Conservation (phyloP, 2,113 vertebrate genomes). For the Osmerus mordax region DNA sequence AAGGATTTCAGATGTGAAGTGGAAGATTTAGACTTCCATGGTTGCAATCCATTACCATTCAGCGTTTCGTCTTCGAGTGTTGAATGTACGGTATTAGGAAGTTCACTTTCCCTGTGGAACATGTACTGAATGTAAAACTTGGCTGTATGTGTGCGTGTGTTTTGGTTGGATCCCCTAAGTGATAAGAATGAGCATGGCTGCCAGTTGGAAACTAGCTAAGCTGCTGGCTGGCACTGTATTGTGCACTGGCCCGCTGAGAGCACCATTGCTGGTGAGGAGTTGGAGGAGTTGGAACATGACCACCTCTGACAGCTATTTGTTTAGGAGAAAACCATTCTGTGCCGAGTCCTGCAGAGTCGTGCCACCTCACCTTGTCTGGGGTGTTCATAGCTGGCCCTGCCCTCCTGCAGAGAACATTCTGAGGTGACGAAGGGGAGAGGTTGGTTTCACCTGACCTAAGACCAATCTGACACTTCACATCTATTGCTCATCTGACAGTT, state of each 20-base stretch:
- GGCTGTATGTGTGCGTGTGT: not conserved
- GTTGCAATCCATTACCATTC: not conserved
- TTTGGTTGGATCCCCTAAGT: not conserved
- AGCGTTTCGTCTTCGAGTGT: not conserved
- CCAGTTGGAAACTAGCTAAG: not conserved
- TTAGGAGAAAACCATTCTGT: not conserved
- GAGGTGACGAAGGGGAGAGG: not conserved
- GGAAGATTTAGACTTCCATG: not conserved
- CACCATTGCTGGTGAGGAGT: not conserved
- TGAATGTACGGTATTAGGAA: not conserved
- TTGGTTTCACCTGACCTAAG: not conserved
- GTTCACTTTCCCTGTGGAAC: not conserved
- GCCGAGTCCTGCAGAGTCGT: slow-evolving; percentile 1
- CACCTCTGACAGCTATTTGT: not conserved
- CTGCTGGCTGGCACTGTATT: not conserved
- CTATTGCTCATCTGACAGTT: not conserved
- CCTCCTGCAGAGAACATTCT: not conserved
- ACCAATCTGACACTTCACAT: not conserved
- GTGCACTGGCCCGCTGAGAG: not conserved
- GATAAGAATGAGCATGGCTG: not conserved
- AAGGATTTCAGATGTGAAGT: not conserved
- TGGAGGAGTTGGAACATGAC: not conserved
- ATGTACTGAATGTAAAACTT: not conserved
- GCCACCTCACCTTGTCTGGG: not conserved
- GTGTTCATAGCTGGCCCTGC: not conserved